Evolutionary conservation across 1,140 invertebrate genomes (phyloP).

Genomic region (Sinella curviseta): DNA sequence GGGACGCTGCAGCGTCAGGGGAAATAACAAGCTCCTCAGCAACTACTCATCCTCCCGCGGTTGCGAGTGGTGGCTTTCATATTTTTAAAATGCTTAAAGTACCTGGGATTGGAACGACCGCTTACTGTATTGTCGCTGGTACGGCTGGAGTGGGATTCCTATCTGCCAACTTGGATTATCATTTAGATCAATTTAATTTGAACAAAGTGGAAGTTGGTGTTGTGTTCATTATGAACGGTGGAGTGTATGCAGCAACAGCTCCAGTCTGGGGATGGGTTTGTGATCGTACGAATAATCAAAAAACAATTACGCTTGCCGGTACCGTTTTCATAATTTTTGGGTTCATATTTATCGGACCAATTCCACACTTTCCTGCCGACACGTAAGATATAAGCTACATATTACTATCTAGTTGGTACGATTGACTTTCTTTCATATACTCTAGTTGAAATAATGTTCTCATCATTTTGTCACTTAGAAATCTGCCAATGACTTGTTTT

Average conservation of each 20-base stretch:
- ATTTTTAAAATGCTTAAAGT: slow-evolving; percentile 65
- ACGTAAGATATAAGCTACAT: background rate
- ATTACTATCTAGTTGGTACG: background rate
- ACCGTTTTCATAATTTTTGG: slow-evolving; percentile 65
- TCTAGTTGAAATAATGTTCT: background rate
- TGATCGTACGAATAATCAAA: slow-evolving; percentile 65
- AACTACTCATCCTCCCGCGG: background rate
- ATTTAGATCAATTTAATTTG: slow-evolving; percentile 72
- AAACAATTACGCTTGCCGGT: slow-evolving; percentile 67
- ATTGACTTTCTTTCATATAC: background rate
- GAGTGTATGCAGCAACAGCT: slow-evolving; percentile 76
- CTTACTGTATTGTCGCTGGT: slow-evolving; percentile 69
- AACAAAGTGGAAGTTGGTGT: slow-evolving; percentile 73
- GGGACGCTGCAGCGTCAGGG: background rate
- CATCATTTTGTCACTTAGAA: slow-evolving; percentile 55
- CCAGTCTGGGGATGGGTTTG: slow-evolving; percentile 80
- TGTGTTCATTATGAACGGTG: slow-evolving; percentile 87
- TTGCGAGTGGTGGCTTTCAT: background rate
- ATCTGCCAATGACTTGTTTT: slow-evolving; percentile 65
- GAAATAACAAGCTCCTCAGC: background rate
- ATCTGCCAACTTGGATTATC: slow-evolving; percentile 77
- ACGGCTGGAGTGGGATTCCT: slow-evolving; percentile 80
- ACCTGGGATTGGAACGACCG: slow-evolving; percentile 68
- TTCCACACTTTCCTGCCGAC: slow-evolving; percentile 54
- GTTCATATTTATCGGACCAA: slow-evolving; percentile 73